Base-by-base conservation (phyloP, 2,113 vertebrate species). In the Cathartes aura region DNA sequence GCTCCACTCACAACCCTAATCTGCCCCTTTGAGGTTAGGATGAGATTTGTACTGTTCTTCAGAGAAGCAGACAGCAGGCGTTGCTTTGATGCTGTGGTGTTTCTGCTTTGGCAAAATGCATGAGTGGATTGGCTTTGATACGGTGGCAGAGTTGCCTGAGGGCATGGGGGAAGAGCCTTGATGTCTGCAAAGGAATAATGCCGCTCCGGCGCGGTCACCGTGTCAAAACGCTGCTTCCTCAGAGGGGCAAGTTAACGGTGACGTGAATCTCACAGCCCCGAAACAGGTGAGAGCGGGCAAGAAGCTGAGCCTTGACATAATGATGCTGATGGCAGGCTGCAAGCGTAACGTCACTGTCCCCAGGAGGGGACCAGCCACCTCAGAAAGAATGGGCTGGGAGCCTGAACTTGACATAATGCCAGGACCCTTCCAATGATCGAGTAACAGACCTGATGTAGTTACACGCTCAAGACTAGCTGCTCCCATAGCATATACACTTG, bases 211-310 rank as follows among this genome's bases (percentile, higher is more conserved):
- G 7, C 0, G 5, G n/a, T 22, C 40, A 52, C 36, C 3, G 0
- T 24, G 50, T 11, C 72, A 80, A 56, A 80, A 67, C 2, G 0
- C 20, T 1, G 0, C 42, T 45, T 26, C 50, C 52, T 84, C 3
- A 1, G n/a, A 73, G 55, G 23, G 29, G 9, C 0, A 1, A 86
- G 42, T 36, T 55, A 38, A 18, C 0, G 0, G 56, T 40, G 87
- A 60, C 0, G 7, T n/a, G 68, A 24, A 29, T 62, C 15, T 73
- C 30, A 15, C 8, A 21, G 86, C 50, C 68, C 32, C 53, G 48
- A 30, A n/a, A 50, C 0, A 18, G 53, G 15, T 47, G 52, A 58
- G n/a, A 56, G 40, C 1, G 4, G 45, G 58, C 53, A 36, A 60
- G n/a, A 83, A 80, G 62, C 67, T 67, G 82, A 72, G 66, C 55